A percentile compares a stretch with the other conserved stretches of the same genome.
These are phyloP conservation scores for Drosophila austrosaltans DNA, from an alignment of 2,888 invertebrate species.

Conservation along the genomic window DNA sequence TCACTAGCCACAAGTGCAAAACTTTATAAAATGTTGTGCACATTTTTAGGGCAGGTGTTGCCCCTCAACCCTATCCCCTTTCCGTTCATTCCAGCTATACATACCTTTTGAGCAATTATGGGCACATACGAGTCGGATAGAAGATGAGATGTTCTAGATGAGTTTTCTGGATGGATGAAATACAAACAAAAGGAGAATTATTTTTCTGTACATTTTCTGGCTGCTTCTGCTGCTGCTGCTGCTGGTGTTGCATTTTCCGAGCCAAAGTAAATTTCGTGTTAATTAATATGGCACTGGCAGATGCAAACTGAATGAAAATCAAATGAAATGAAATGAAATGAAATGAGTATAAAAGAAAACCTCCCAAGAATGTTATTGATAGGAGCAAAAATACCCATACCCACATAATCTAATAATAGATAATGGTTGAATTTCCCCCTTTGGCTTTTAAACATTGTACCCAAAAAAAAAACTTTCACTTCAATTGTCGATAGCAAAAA, in stretches of 20 bases:
- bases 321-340: conserved; percentile 11
- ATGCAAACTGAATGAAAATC: neutral
- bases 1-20: conserved; percentile 23
- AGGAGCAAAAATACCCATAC: neutral
- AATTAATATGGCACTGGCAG: conserved; percentile 28
- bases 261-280: conserved; percentile 26
- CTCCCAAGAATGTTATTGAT: neutral
- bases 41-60: conserved; percentile 28
- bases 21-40: conserved; percentile 47
- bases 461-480: conserved; percentile 24
- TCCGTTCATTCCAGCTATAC: neutral
- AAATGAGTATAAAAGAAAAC: neutral
- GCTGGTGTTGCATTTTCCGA: conserved; percentile 3
- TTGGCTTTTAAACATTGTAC: neutral
- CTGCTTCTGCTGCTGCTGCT: neutral
- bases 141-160: neutral
- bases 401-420: neutral
- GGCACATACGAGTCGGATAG: neutral
- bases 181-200: neutral
- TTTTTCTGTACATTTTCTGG: conserved; percentile 16
- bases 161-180: neutral
- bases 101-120: conserved; percentile 15
- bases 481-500: conserved; percentile 57
- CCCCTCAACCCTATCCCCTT: conserved; percentile 9
- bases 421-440: neutral